Evolutionary conservation across 2,113 vertebrate species (phyloP), one percentile per base, ranked within the genome.

Genomic region (Miniopterus natalensis): DNA sequence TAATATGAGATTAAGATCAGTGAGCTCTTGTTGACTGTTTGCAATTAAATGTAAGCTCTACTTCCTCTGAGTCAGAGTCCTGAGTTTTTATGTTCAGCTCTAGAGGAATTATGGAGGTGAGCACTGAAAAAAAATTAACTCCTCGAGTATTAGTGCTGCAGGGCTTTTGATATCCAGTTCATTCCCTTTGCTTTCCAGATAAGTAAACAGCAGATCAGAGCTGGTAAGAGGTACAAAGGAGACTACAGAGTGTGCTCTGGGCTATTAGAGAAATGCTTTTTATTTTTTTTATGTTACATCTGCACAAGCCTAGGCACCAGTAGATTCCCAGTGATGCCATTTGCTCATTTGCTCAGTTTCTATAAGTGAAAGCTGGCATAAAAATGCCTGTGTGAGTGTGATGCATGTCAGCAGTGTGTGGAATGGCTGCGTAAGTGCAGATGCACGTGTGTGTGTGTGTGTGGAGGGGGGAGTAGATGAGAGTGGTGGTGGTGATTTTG

Each of bases 41-140:
- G 81, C 59, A 92, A 55, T 94, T 95, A 95, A 88, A 95, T 84
- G 66, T 59, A 75, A 90, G 55, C 63, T 74, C 87, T 31, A 53
- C 81, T 94, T 89, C 45, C 55, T 96, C 51, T 42, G 57, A 79
- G 31, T 66, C 8, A 20, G 27, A 75, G 57, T 75, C 49, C 27
- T 86, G 9, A 84, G n/a, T n/a, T 93, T 86, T 90, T 71, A 73
- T 36, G 42, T 51, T 93, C 61, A 84, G 31, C 23, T 61, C n/a
- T 83, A 20, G 49, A 94, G 74, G 61, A 95, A 83, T 88, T 78
- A 96, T 47, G 53, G 51, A 92, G 74, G 20, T 78, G 70, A 92
- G 71, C 80, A 91, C 0, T 85, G 63, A 78, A 92, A 36, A 36
- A 36, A 95, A 95, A 85, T 93, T 81, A 94, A 86, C 18, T 81